Percentiles rank a stretch among this genome's conserved stretches.
Evolutionary conservation across 2,888 invertebrate species (phyloP).

Genomic region (Trachelus tabidus): DNA sequence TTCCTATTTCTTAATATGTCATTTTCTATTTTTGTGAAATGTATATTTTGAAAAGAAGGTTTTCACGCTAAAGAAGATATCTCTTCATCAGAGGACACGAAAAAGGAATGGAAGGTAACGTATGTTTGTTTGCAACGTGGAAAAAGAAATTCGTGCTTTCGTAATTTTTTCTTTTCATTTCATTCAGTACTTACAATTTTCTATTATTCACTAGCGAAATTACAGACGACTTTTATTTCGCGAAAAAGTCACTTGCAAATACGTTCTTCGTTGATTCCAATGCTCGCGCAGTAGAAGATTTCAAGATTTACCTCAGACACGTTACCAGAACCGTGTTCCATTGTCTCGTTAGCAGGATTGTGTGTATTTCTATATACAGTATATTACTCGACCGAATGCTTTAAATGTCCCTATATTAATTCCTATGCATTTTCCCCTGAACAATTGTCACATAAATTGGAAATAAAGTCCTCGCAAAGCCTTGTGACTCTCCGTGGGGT

Average conservation of each 20-base stretch:
- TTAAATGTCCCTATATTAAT: not conserved
- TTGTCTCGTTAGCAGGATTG: not conserved
- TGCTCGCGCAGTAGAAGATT: not conserved
- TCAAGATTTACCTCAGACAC: not conserved
- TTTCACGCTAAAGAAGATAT: not conserved
- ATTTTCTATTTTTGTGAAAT: not conserved
- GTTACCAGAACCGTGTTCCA: not conserved
- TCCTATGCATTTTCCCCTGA: not conserved
- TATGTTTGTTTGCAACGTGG: not conserved
- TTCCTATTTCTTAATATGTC: not conserved
- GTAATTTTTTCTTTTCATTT: not conserved
- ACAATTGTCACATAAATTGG: not conserved
- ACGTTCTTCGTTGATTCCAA: not conserved
- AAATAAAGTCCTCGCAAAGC: not conserved
- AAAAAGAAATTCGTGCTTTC: conserved; percentile 4
- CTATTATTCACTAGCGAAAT: not conserved
- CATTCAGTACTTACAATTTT: not conserved
- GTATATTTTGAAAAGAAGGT: not conserved
- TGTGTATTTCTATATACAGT: not conserved
- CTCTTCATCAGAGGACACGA: not conserved
- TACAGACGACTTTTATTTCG: not conserved
- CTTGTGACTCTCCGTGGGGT: not conserved
- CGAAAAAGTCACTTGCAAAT: not conserved
- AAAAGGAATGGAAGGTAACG: not conserved
- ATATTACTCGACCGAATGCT: not conserved